These are phyloP conservation scores for Sthenelais limicola DNA, from an alignment of 2,888 invertebrate species.

Conservation along the genomic window DNA sequence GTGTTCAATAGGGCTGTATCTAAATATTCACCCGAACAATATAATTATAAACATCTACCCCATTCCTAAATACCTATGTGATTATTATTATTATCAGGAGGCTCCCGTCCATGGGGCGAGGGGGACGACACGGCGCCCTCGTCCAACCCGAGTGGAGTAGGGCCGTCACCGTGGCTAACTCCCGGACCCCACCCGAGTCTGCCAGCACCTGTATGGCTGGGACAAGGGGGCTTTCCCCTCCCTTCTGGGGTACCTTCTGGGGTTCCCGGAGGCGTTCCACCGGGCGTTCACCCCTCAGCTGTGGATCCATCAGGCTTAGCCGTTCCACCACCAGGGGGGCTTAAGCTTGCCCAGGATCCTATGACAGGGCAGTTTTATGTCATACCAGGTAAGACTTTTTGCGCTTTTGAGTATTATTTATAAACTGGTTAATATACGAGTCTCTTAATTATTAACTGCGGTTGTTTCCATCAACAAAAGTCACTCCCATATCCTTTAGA, in stretches of 20 bases:
- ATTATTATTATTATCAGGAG: too few species aligned
- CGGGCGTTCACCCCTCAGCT: too few species aligned
- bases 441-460: too few species aligned
- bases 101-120: slow-evolving; percentile 9
- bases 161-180: slow-evolving; percentile 22
- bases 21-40: too few species aligned
- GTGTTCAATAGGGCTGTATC: too few species aligned
- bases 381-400: slow-evolving; percentile 52
- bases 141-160: slow-evolving; percentile 15
- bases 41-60: too few species aligned
- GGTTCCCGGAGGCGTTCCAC: too few species aligned
- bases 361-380: slow-evolving; percentile 85
- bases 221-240: slow-evolving; percentile 33
- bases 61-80: too few species aligned
- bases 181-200: slow-evolving; percentile 25
- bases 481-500: too few species aligned
- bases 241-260: slow-evolving; percentile 5
- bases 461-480: too few species aligned
- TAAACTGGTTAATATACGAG: not conserved
- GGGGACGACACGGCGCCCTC: slow-evolving; percentile 7
- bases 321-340: slow-evolving; percentile 79
- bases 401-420: not conserved
- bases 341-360: slow-evolving; percentile 89
- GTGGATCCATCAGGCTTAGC: slow-evolving; percentile 46
- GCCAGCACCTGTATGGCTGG: slow-evolving; percentile 28